A percentile compares a stretch with the other conserved stretches of the same genome.
phyloP scores from a whole-genome alignment of 2,888 invertebrate species.

The Bellardia pandia region DNA sequence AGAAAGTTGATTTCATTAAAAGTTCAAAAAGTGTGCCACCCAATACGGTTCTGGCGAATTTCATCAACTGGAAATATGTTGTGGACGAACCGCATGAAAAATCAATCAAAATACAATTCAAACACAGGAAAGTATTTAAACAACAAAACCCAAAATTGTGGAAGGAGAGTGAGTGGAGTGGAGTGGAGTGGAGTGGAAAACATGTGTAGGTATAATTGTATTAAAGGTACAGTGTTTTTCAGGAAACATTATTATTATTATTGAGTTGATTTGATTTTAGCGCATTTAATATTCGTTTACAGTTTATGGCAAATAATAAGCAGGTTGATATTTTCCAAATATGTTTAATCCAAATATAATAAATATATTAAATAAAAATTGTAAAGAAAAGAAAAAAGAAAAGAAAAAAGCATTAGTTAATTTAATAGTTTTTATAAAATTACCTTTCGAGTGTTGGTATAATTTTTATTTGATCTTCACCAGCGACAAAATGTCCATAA shows the following conservation, averaged over 20 bases:
- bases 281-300: constrained; percentile 43
- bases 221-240: constrained; percentile 27
- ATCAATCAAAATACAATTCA: background rate
- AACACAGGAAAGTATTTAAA: background rate
- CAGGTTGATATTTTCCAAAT: constrained; percentile 51
- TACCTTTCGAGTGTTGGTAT: constrained; percentile 92
- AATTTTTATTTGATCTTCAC: constrained; percentile 95
- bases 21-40: constrained; percentile 92
- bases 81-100: constrained; percentile 13
- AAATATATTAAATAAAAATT: constrained; percentile 59
- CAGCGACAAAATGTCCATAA: constrained; percentile 99
- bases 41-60: constrained; percentile 89
- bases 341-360: constrained; percentile 51
- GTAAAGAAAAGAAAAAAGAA: constrained; percentile 76
- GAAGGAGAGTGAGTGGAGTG: background rate
- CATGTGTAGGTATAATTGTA: background rate
- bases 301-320: constrained; percentile 39
- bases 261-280: constrained; percentile 38
- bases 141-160: constrained; percentile 1
- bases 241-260: constrained; percentile 30
- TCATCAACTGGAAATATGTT: constrained; percentile 89
- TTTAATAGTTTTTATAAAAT: constrained; percentile 76
- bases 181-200: background rate
- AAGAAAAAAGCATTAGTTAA: constrained; percentile 79
- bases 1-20: constrained; percentile 97